Base-by-base conservation (phyloP, 2,797 vertebrate species). In the Parambassis ranga region DNA sequence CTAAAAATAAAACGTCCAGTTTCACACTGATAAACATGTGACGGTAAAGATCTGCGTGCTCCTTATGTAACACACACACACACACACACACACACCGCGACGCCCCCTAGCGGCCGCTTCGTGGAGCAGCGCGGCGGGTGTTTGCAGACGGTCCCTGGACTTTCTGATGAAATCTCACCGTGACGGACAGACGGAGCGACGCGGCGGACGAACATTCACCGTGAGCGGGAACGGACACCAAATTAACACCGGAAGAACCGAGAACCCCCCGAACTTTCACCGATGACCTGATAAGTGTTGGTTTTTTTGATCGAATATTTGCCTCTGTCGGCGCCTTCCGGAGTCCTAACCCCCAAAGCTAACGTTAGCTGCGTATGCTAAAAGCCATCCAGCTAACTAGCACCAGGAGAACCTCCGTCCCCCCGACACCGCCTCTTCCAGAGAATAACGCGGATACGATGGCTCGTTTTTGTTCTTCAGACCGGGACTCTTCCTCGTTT, bases 101-200 rank as follows among this genome's bases (percentile, higher is more conserved):
- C 22, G 49, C 9, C 79, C 85, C 85, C 90, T 87, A 26, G 6
- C 14, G 1, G 6, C 16, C 1, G 16, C 30, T 59, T 38, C 37
- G 27, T 66, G 48, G 52, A 22, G n/a, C 4, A 6, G 6, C 3
- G n/a, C 13, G 5, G 3, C 24, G n/a, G 35, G n/a, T 60, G 13
- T 19, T 76, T 73, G 10, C 8, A 9, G 73, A 81, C 82, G 61
- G 41, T 88, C 86, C 85, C 86, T 86, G 5, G n/a, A n/a, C 1
- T 87, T 79, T 92, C 92, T 94, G 92, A 94, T 92, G 93, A 92
- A 93, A 94, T 92, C 89, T 55, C 2, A 10, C 9, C 3, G 31
- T 10, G n/a, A 48, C 55, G 38, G 48, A 74, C 47, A 35, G 1
- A 2, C 13, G 22, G 4, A 48, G 16, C 33, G 19, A 49, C 33